Conservation (phyloP, 2,888 invertebrate genomes). For the Acronicta alni region DNA sequence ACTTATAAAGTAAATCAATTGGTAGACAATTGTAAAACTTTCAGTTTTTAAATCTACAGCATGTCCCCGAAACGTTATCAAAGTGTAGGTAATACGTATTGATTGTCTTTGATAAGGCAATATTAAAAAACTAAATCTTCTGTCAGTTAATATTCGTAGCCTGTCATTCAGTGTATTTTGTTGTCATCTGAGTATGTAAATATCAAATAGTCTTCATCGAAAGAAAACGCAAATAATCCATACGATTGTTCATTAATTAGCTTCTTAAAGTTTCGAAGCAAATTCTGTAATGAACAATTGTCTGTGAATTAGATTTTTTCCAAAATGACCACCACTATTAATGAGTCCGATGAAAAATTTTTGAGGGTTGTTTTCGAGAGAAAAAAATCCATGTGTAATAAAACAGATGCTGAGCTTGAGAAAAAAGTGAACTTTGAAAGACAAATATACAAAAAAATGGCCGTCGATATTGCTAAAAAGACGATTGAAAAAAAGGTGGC, state of each 20-base stretch:
- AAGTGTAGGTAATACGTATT: neutral
- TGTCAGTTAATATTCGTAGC: neutral
- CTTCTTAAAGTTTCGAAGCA: neutral
- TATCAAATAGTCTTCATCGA: neutral
- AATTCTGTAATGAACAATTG: constrained; percentile 8
- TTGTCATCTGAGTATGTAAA: neutral
- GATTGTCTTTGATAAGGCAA: neutral
- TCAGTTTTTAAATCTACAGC: too few relatives aligned
- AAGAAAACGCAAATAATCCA: neutral
- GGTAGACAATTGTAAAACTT: too few relatives aligned
- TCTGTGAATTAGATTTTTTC: constrained; percentile 14
- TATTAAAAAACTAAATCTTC: neutral
- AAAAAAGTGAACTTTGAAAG: neutral
- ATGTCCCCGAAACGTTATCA: neutral
- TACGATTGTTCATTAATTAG: constrained; percentile 10
- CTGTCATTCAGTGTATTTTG: neutral
- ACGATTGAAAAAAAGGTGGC: neutral
- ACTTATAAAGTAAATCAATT: too few relatives aligned
- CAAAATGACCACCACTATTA: constrained; percentile 27
- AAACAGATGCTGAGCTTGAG: neutral
- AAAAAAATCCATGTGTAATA: constrained; percentile 4
- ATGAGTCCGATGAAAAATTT: constrained; percentile 31
- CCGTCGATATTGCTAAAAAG: neutral
- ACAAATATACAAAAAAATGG: neutral
- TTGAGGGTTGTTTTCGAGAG: constrained; percentile 55